phyloP scores from a whole-genome alignment of 2,888 invertebrate genomes.

The Troglohyphantes excavatus region DNA sequence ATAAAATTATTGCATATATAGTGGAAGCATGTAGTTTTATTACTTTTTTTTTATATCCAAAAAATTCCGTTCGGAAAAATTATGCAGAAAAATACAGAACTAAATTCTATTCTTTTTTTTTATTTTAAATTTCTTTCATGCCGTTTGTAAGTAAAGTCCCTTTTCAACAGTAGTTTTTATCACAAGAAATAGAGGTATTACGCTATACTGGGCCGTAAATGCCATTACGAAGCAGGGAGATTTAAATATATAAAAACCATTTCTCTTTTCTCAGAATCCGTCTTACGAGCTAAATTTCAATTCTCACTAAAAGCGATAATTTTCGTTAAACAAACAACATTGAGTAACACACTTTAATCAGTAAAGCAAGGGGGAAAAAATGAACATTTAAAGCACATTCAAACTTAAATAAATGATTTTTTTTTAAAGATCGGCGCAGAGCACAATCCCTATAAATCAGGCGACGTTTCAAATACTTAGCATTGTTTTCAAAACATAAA shows the following conservation, averaged over 20 bases:
- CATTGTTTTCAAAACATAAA: constrained; percentile 19
- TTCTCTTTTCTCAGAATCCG: constrained; percentile 4
- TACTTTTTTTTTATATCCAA: constrained; percentile 55
- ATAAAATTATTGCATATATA: constrained; percentile 77
- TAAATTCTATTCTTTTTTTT: constrained; percentile 50
- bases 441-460: constrained; percentile 9
- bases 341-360: constrained; percentile 10
- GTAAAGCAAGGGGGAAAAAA: constrained; percentile 8
- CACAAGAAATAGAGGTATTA: constrained; percentile 66
- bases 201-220: constrained; percentile 54
- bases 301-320: constrained; percentile 11
- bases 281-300: constrained; percentile 5
- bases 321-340: constrained; percentile 38
- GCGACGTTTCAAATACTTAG: constrained; percentile 12
- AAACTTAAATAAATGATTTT: neutral
- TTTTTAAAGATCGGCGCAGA: neutral
- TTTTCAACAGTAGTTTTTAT: constrained; percentile 59
- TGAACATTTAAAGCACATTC: constrained; percentile 14
- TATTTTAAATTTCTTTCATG: constrained; percentile 33
- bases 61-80: constrained; percentile 61
- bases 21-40: constrained; percentile 72
- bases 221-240: constrained; percentile 55
- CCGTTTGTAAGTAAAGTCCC: constrained; percentile 42
- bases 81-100: constrained; percentile 69
- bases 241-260: constrained; percentile 59